These are phyloP conservation scores for Philereme vetulata DNA, from an alignment of 2,888 invertebrate species.

Conservation along the genomic window DNA sequence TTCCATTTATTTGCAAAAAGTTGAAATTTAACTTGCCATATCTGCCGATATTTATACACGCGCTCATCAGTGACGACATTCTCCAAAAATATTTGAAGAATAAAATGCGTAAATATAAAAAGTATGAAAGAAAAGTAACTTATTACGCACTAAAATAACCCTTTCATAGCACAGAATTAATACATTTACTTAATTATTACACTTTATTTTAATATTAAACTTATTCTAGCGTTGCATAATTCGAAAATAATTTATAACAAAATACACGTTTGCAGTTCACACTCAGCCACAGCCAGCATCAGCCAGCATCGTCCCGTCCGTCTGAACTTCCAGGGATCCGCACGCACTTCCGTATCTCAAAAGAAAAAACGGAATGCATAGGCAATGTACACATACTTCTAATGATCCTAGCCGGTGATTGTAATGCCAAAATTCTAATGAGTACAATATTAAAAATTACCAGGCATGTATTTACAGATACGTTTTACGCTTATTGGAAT, in stretches of 20 bases:
- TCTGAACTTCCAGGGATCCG: too few species aligned
- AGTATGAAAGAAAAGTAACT: conserved; percentile 28
- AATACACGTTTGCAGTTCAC: conserved; percentile 16
- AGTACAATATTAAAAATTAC: too few species aligned
- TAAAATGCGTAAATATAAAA: conserved; percentile 24
- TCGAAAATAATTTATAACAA: conserved; percentile 27
- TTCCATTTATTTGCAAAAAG: conserved; percentile 49
- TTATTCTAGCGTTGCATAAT: conserved; percentile 50
- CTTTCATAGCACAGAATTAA: conserved; percentile 19
- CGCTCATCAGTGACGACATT: conserved; percentile 51
- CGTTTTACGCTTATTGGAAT: too few species aligned
- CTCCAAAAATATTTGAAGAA: conserved; percentile 33
- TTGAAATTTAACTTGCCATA: conserved; percentile 53
- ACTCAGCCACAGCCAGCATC: too few species aligned
- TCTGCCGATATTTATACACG: conserved; percentile 49
- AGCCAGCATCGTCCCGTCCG: too few species aligned
- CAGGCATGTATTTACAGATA: too few species aligned
- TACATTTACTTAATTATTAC: conserved; percentile 3
- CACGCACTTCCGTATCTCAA: too few species aligned
- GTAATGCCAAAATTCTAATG: too few species aligned
- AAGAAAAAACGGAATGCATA: too few species aligned
- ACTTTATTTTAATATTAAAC: conserved; percentile 7
- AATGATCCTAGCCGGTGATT: too few species aligned
- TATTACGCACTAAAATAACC: conserved; percentile 16
- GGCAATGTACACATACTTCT: too few species aligned